Evolutionary conservation across 2,113 vertebrate species (phyloP).

Genomic region (Orcinus orca): DNA sequence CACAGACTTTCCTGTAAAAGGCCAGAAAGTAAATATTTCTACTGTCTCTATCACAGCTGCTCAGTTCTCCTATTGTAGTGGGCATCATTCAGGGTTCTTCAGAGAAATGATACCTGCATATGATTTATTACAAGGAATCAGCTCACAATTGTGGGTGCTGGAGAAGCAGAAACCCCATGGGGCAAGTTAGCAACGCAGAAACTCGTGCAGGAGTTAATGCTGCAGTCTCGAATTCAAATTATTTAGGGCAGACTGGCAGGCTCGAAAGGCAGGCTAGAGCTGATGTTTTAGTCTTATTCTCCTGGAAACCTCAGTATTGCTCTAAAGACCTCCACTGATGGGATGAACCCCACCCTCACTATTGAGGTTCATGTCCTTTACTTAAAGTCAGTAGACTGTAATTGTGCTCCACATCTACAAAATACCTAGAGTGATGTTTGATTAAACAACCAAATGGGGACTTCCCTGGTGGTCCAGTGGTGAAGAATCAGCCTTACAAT

Average conservation of each 20-base stretch:
- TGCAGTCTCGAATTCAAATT: background rate
- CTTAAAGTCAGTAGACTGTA: background rate
- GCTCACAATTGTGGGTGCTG: background rate
- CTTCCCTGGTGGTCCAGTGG: too few relatives aligned
- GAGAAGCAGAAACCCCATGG: background rate
- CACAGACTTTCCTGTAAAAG: background rate
- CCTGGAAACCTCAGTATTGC: background rate
- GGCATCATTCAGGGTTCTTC: background rate
- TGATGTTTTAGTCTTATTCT: background rate
- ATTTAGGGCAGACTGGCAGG: background rate
- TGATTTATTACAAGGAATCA: background rate
- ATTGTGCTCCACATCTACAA: background rate
- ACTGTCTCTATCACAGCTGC: background rate
- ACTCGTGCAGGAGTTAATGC: background rate
- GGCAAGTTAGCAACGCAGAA: background rate
- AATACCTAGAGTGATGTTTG: background rate
- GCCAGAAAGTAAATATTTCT: background rate
- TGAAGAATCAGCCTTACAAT: too few relatives aligned
- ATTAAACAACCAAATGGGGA: too few relatives aligned
- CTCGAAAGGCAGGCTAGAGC: background rate
- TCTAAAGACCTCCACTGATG: background rate
- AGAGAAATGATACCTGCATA: background rate
- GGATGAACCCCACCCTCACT: background rate
- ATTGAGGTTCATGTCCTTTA: background rate
- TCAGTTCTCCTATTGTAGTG: background rate